These are phyloP conservation scores for Dendrolimus houi DNA, from an alignment of 2,888 invertebrate genomes.

Conservation along the genomic window DNA sequence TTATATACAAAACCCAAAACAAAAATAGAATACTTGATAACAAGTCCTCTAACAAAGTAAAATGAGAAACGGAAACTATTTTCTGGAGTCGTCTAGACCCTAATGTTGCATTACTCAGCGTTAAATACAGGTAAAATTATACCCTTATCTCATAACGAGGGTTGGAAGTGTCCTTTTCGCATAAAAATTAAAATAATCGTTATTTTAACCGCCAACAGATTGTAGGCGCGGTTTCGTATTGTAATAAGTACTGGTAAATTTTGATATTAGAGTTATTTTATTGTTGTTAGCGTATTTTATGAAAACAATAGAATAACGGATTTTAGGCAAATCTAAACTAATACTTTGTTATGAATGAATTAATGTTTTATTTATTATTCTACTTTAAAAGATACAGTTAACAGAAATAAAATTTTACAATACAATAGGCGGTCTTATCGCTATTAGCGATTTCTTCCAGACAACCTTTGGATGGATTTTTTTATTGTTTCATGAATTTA, in stretches of 20 bases:
- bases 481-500: too few relatives aligned
- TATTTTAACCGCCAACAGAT: neutral
- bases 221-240: neutral
- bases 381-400: too few relatives aligned
- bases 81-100: neutral
- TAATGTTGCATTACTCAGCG: neutral
- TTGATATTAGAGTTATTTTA: neutral
- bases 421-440: too few relatives aligned
- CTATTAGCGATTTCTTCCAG: too few relatives aligned
- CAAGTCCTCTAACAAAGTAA: neutral
- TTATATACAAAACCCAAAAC: neutral
- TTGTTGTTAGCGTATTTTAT: too few relatives aligned
- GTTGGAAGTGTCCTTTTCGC: neutral
- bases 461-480: too few relatives aligned
- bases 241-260: neutral
- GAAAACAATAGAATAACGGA: too few relatives aligned
- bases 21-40: neutral
- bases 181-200: neutral
- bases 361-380: too few relatives aligned
- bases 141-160: neutral
- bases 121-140: neutral
- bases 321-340: too few relatives aligned
- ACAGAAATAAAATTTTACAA: too few relatives aligned
- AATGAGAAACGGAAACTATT: neutral
- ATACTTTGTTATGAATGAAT: too few relatives aligned